Base-by-base conservation (phyloP, 1,140 invertebrate genomes). In the Limonius californicus region DNA sequence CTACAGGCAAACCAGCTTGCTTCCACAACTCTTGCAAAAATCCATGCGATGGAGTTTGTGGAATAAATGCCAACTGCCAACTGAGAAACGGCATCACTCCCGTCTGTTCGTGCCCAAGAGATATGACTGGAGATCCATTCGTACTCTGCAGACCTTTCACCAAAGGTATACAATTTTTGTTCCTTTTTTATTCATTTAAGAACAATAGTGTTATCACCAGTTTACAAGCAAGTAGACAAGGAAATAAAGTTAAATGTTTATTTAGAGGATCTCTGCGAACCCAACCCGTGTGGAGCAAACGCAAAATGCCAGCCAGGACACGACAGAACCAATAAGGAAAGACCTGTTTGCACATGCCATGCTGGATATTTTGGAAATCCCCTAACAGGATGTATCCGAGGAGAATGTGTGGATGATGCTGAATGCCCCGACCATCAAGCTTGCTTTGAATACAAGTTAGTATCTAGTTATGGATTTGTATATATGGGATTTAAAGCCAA, bases 91-190 rank as follows among this genome's bases (percentile, higher is more conserved):
- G 89, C 0, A 80, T 85, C 63, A 95, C 86, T 19, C 91, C 87
- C 16, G 85, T 94, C 21, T 94, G 92, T 77, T 90, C 87, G 42
- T 95, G 92, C 75, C 91, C 91, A 1, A 87, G 82, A 70, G 88
- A 91, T 71, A 92, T 89, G 86, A 93, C 90, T 18, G 91, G 91
- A 1, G 86, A 94, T 83, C 91, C 91, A 12, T 94, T 93, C 75
- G 80, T 86, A 1, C 82, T 83, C 65, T 94, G 91, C 76, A 83
- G 90, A 67, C 89, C 86, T 54, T 93, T 92, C 69, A 87, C 87
- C 73, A 85, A 87, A 70, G 77, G 87, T 89, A 76, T 4, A 39
- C 2, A 2, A 2, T 11, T 82, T 80, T 80, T 35, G 7, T n/a
- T n/a, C n/a, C n/a, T n/a, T n/a, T n/a, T n/a, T n/a, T n/a, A n/a